phyloP scores from a whole-genome alignment of 2,888 invertebrate genomes.

The Drosophila fungiperda region DNA sequence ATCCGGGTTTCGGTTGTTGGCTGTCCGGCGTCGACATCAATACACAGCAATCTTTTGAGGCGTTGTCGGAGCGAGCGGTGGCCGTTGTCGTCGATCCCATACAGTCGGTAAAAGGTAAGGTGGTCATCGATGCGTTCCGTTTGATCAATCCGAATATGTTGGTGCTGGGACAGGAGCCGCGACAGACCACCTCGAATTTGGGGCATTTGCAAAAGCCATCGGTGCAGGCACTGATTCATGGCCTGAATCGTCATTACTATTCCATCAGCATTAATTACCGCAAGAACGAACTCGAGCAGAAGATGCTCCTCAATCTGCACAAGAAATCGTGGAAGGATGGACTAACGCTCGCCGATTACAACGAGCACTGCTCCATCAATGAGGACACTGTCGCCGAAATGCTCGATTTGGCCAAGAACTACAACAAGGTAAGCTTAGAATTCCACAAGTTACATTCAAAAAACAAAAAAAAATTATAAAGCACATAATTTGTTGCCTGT shows the following conservation, averaged over 20 bases:
- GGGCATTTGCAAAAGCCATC: constrained; percentile 99
- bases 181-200: constrained; percentile 99
- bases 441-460: background rate
- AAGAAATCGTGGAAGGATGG: constrained; percentile 99
- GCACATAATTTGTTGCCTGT: background rate
- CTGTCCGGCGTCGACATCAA: constrained; percentile 99
- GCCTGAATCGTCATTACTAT: constrained; percentile 99
- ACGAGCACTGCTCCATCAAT: constrained; percentile 96
- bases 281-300: constrained; percentile 99
- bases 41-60: constrained; percentile 99
- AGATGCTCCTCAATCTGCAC: constrained; percentile 99
- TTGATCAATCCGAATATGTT: constrained; percentile 99
- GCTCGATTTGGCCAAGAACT: constrained; percentile 98
- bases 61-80: constrained; percentile 98
- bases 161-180: constrained; percentile 98
- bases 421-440: constrained; percentile 89
- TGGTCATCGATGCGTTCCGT: constrained; percentile 99
- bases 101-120: constrained; percentile 99
- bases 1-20: constrained; percentile 99
- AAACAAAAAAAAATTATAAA: background rate
- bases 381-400: constrained; percentile 97
- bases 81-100: constrained; percentile 99
- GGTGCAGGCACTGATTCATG: constrained; percentile 99
- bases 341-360: constrained; percentile 94
- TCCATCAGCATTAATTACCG: constrained; percentile 99